Base-by-base conservation (phyloP, 2,113 vertebrate species). In the Microcebus murinus region DNA sequence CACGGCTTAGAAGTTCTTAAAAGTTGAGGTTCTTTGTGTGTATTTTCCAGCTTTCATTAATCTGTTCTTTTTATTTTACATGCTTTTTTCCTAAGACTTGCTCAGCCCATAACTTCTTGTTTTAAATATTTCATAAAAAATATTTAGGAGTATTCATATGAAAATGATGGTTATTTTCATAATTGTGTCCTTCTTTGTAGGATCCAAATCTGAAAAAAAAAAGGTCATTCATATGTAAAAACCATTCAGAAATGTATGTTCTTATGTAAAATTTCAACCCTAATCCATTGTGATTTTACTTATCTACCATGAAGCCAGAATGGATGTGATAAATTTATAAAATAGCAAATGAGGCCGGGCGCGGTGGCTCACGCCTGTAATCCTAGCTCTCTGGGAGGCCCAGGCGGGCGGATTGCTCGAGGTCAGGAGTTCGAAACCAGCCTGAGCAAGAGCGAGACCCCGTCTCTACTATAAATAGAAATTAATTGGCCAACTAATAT, bases 81-180 rank as follows among this genome's bases (percentile, higher is more conserved):
- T 42, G 27, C 29, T 87, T 92, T 81, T 68, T n/a, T 27, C 71
- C 70, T 82, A 94, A 45, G 57, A 71, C 4, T 94, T 93, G 18
- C 48, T 18, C 55, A 55, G 65, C 29, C 42, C 34, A 85, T 79
- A 50, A 86, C 96, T 96, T 85, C 70, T 94, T 83, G 25, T 81
- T 95, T 95, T 97, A 98, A 96, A 96, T 93, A 55, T 27, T 81
- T 97, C 12, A 91, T 85, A 98, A 87, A 94, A 99, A 99, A 94
- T 99, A 99, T 80, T 99, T 99, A 42, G 98, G 98, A 57, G 98
- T 99, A 92, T 97, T 99, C 98, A 99, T 99, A 94, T 99, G 98
- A 87, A 98, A 99, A 91, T 96, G 98, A 95, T 99, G 98, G 94
- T 97, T 98, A 45, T 89, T 98, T 70, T 98, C 96, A 82, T 97